Base-by-base conservation (phyloP, 2,888 invertebrate genomes). In the Dioctria rufipes region DNA sequence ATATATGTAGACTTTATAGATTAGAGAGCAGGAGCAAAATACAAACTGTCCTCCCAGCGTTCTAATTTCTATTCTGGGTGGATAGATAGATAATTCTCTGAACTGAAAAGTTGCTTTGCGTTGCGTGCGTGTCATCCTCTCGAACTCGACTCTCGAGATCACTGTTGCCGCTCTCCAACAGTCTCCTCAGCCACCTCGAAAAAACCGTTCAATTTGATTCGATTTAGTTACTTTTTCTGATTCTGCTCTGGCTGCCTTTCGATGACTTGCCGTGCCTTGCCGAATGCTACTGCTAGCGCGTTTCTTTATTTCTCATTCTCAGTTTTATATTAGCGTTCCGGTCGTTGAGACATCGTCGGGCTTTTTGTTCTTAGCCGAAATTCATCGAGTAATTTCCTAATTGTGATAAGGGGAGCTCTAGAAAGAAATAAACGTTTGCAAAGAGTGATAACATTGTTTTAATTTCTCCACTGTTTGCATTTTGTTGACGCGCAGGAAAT, bases 161-260 rank as follows among this genome's bases (percentile, higher is more conserved):
- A 1, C 67, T 69, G 69, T 69, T 69, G 49, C 69, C 69, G 69
- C 69, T 69, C 69, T 69, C 69, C 69, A 69, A 69, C 69, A 25
- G 25, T 25, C 25, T 25, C 2, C 25, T 25, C 25, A 25, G 2
- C 25, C 25, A 69, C 69, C 69, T 49, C 69, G 69, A 51, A 69
- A 25, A 25, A 69, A 69, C 51, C 69, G 51, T 69, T 69, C 69
- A 69, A 69, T 69, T 69, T 51, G 69, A 51, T 69, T 69, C 69
- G 69, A 51, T 69, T 51, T 37, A 37, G 49, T 69, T 69, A 51
- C 39, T 39, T 69, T 39, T 49, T 42, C 69, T 69, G 69, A 25
- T 69, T 11, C 69, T 69, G 69, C 51, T 69, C 11, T 46, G 6
- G 6, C 43, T 42, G 13, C 67, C 9, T 43, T 67, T 65, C 3